Evolutionary conservation across 2,797 vertebrate genomes (phyloP).

Genomic region (Myotis findleyi): DNA sequence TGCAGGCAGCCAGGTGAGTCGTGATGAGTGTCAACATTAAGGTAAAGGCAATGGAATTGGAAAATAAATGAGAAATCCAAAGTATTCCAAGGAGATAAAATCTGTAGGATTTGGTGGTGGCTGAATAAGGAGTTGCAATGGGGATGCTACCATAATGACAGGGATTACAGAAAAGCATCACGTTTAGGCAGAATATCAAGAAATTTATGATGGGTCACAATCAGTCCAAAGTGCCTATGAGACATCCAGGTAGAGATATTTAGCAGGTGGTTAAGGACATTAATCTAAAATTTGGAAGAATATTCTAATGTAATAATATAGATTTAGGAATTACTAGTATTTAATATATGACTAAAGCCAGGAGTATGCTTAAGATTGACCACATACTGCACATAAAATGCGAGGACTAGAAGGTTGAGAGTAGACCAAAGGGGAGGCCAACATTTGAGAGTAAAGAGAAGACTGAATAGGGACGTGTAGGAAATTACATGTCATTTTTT

Average conservation of each 20-base stretch:
- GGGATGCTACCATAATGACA: background rate
- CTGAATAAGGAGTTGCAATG: background rate
- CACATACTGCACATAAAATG: background rate
- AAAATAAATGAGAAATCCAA: background rate
- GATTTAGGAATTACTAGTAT: background rate
- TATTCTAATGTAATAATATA: background rate
- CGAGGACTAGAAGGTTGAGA: background rate
- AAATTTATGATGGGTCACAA: background rate
- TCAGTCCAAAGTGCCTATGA: background rate
- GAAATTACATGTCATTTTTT: background rate
- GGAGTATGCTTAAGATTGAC: background rate
- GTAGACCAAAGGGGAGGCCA: background rate
- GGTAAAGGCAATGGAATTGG: background rate
- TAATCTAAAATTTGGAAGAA: slow-evolving; percentile 21
- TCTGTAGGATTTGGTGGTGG: background rate
- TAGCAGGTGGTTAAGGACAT: background rate
- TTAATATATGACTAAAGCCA: background rate
- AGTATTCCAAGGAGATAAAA: background rate
- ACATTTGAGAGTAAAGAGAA: background rate
- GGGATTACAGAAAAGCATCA: background rate
- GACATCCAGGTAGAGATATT: background rate
- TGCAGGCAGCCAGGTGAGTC: background rate
- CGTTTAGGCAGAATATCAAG: background rate
- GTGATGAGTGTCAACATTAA: background rate
- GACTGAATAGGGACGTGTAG: background rate